Base-by-base conservation (phyloP, 2,888 invertebrate species). In the Acronicta alni region DNA sequence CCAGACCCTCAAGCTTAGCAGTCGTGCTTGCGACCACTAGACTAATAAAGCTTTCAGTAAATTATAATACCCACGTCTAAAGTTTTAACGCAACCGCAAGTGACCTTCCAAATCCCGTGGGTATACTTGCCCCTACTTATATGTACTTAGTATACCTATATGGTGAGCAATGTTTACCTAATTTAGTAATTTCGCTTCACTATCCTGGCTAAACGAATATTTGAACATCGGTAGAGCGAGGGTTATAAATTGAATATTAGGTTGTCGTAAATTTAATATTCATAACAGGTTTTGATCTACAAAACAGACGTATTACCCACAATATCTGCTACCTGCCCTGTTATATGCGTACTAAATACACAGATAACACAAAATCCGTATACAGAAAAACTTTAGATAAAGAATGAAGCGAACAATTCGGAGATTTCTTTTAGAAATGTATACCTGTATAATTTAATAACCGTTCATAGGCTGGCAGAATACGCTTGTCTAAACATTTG, bases 111-210 rank as follows among this genome's bases (percentile, higher is more conserved):
- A 66, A 52, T 61, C 71, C 73, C 67, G n/a, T 12, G 46, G 41
- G 75, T 59, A 52, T 59, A 54, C 53, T 54, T 55, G 43, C 44
- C 56, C 47, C 39, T 61, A 57, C 43, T 58, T 52, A 61, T 51
- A n/a, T n/a, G n/a, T n/a, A n/a, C n/a, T n/a, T n/a, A 56, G 47
- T 58, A 61, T 26, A 41, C 26, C 26, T 69, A 61, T 60, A 46
- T 32, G 56, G 45, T 62, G 58, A 69, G 57, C 64, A 52, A 48
- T 72, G 57, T 77, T 66, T 72, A 64, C 58, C 53, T 69, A 74
- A 74, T 74, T 80, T 57, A 54, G 47, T 58, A 46, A 71, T 66
- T 58, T 52, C 26, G 57, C 46, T 39, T 51, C 38, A 45, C 37
- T 61, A 52, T 46, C 45, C 54, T 26, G 32, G 45, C 49, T 72